Evolutionary conservation across 2,113 vertebrate genomes (phyloP), one percentile per base, ranked within the genome.

Genomic region (Aldabrachelys gigantea): DNA sequence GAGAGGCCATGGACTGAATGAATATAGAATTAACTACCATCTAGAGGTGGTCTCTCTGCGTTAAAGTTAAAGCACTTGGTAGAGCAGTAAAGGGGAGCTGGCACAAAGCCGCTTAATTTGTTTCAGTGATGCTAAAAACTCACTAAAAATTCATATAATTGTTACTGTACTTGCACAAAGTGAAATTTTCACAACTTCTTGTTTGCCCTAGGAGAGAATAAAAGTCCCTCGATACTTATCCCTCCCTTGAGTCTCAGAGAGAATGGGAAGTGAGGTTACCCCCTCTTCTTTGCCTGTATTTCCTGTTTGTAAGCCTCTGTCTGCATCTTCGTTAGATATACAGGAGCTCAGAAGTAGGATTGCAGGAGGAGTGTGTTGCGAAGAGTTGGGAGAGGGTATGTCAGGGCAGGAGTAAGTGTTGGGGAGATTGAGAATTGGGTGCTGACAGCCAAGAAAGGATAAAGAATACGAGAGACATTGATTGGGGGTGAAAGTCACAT

Each of bases 261-360:
- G 16, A 21, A 24, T 21, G 69, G 10, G 5, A 41, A 75, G n/a
- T 75, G n/a, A 75, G 14, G 21, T 75, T 75, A n/a, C 19, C 69
- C 14, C 38, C 59, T 14, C 13, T 16, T 62, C 59, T 35, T 62
- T 27, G 10, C 59, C 29, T 31, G 59, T 62, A 62, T 38, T n/a
- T n/a, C 19, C 38, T 75, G n/a, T 2, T 21, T 41, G 22, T 75
- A 21, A 75, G n/a, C 38, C 19, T 75, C 35, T 41, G 9, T 21
- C 10, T 0, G 53, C 12, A 44, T 22, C 16, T 52, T 6, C 44
- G 0, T 27, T n/a, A 52, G 91, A 11, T 89, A 10, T n/a, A n/a
- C 35, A 72, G 50, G 56, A 89, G 86, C 4, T 25, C 44, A n/a
- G 72, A 27, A 72, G 8, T 50, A 83, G 0, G 27, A 47, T 62